A percentile compares a stretch with the other conserved stretches of the same genome.
phyloP scores from a whole-genome alignment of 2,797 vertebrate species.

The Paguma larvata region DNA sequence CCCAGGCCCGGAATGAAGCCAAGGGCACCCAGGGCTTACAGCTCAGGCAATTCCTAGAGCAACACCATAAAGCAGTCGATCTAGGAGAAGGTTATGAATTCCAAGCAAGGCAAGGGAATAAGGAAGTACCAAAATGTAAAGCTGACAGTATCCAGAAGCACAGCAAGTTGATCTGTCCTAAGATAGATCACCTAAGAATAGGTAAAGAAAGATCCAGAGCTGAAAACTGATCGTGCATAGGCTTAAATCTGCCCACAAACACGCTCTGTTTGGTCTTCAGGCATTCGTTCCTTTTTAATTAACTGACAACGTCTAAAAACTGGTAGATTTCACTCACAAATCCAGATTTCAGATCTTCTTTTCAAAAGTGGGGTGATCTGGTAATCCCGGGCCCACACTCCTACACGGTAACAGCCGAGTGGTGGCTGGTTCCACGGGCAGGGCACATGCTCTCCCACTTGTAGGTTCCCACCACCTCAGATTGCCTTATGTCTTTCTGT shows the following conservation, averaged over 20 bases:
- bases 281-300: not conserved
- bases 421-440: not conserved
- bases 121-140: not conserved
- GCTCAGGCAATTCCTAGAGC: not conserved
- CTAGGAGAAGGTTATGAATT: not conserved
- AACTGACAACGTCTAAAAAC: not conserved
- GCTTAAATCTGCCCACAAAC: not conserved
- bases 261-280: not conserved
- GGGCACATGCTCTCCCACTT: not conserved
- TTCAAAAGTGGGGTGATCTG: not conserved
- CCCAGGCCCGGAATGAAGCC: not conserved
- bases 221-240: rapidly evolving
- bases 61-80: not conserved
- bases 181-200: not conserved
- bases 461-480: not conserved
- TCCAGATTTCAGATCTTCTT: conserved; percentile 24
- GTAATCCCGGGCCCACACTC: not conserved
- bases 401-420: not conserved
- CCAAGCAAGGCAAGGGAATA: not conserved
- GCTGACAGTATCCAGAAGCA: not conserved
- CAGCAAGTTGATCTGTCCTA: too few species aligned
- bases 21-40: not conserved
- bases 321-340: not conserved
- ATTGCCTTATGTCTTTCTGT: not conserved
- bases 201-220: not conserved